phyloP scores from a whole-genome alignment of 2,888 invertebrate species.

The Ormia ochracea region DNA sequence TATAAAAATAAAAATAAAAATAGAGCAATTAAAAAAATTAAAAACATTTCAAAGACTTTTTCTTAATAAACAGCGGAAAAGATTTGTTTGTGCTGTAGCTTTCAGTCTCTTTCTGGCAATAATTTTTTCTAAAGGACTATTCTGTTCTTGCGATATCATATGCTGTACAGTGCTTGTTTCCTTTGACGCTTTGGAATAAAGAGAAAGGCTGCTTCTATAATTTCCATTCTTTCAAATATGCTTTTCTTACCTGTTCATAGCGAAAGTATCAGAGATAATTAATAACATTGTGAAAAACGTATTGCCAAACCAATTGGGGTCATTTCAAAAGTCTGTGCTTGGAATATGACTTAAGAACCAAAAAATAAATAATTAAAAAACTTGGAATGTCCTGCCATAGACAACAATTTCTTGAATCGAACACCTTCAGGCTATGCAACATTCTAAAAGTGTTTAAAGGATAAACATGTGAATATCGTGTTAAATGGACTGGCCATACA shows the following conservation, averaged over 20 bases:
- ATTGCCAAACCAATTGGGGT: too few relatives aligned
- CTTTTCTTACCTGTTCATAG: too few relatives aligned
- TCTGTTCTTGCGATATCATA: background rate
- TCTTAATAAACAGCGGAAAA: background rate
- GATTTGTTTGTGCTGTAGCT: background rate
- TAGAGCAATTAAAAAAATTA: background rate
- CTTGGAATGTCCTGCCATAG: too few relatives aligned
- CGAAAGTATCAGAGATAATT: too few relatives aligned
- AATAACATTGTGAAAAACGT: too few relatives aligned
- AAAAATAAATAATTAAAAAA: too few relatives aligned
- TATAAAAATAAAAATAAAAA: background rate
- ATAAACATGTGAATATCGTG: background rate
- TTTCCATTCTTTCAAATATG: background rate
- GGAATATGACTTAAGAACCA: too few relatives aligned
- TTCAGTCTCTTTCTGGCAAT: background rate
- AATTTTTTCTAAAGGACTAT: background rate
- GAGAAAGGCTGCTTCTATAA: background rate
- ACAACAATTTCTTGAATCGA: too few relatives aligned
- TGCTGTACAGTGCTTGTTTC: background rate
- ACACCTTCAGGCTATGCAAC: too few relatives aligned
- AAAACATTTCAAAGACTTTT: background rate
- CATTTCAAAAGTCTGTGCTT: too few relatives aligned
- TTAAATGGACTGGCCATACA: background rate
- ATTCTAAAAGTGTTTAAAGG: too few relatives aligned
- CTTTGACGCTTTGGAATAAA: constrained; percentile 10